Evolutionary conservation across 2,888 invertebrate species (phyloP), one percentile per base, ranked within the genome.

Genomic region (Tolmerus cingulatus): DNA sequence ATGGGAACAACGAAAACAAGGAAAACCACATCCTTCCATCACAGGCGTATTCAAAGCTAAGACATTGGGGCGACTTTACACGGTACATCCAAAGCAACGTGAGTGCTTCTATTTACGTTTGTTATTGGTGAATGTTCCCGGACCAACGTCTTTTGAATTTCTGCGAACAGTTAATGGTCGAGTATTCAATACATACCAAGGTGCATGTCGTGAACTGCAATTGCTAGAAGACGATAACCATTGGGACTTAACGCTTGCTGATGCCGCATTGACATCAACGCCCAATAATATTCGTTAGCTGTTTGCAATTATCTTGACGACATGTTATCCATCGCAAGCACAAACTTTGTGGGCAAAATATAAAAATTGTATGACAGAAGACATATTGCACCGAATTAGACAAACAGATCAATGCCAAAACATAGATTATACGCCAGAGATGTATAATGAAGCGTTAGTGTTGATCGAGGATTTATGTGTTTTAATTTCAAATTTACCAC

Each of bases 61-160:
- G 12, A 46, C 43, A 46, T 46, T 46, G 7, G 43, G 43, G 2
- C 89, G 90, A 7, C 87, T 91, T 87, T 91, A 91, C 88, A 88
- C 91, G 88, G 90, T 91, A 16, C 90, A 91, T 91, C 90, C 90
- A 74, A 91, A 86, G 87, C 89, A 90, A 34, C 89, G 89, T 86
- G 90, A 91, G 86, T 91, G 90, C 89, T 91, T 89, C 89, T 87
- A 55, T 34, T 85, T 87, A 40, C 79, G 84, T 34, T 87, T 88
- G 46, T 27, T 87, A 9, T 86, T 91, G 90, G 90, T 90, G 12
- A 46, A 46, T 46, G 12, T 46, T 46, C 12, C 43, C 1, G 43
- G 43, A 46, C 43, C 43, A 1, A 46, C 43, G 43, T 46, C 43
- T 8, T 46, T 46, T 8, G 7, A 46, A 46, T 46, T 3, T 8